phyloP scores from a whole-genome alignment of 2,797 vertebrate genomes.

The Neoniphon sammara region DNA sequence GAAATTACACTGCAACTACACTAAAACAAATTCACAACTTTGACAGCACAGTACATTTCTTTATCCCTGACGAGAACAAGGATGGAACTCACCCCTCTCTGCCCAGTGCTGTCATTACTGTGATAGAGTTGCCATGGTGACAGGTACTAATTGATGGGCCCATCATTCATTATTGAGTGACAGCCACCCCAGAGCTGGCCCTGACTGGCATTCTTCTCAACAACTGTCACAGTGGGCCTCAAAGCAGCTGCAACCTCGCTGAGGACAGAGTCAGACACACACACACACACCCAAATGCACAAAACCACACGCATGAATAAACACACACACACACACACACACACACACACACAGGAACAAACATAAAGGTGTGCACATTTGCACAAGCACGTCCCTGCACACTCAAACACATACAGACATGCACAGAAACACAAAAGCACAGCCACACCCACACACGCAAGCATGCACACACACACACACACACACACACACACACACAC shows the following conservation, averaged over 20 bases:
- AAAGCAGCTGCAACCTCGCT: conserved; percentile 69
- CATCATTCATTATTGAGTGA: conserved; percentile 80
- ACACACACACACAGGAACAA: conserved; percentile 19
- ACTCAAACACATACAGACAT: conserved; percentile 12
- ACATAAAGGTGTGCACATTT: conserved; percentile 30
- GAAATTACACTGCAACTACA: conserved; percentile 6
- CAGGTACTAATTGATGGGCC: conserved; percentile 80
- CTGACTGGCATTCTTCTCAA: conserved; percentile 74
- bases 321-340: conserved; percentile 1
- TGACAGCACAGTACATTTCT: conserved; percentile 17
- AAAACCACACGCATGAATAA: conserved; percentile 6
- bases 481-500: conserved; percentile 10
- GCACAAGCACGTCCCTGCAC: conserved; percentile 3
- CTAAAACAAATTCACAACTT: conserved; percentile 19
- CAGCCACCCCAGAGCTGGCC: conserved; percentile 68
- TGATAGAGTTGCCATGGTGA: conserved; percentile 79
- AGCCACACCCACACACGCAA: conserved; percentile 14
- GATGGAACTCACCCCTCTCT: conserved; percentile 32
- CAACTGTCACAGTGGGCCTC: conserved; percentile 71
- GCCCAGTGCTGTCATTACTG: conserved; percentile 60
- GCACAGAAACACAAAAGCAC: not conserved
- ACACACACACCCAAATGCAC: not conserved
- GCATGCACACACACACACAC: not conserved
- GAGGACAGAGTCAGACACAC: conserved; percentile 65
- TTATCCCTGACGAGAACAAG: conserved; percentile 24